Percentiles rank a stretch among this genome's conserved stretches.
Evolutionary conservation across 2,113 vertebrate species (phyloP).

Genomic region (Odocoileus virginianus): DNA sequence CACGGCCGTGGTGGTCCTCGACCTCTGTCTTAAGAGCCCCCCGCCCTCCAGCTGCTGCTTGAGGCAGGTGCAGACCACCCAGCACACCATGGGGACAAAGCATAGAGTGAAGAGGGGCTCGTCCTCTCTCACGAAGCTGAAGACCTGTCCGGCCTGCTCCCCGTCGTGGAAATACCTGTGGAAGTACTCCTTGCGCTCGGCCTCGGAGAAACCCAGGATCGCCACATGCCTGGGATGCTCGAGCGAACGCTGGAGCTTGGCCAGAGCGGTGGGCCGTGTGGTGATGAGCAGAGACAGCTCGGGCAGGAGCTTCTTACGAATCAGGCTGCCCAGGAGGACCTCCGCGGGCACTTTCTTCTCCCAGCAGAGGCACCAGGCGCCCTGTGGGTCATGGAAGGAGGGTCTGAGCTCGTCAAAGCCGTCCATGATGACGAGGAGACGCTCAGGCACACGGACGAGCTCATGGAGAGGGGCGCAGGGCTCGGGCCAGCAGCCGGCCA

Average conservation of each 20-base stretch:
- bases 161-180: conserved; percentile 30
- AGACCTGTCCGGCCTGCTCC: background rate
- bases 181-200: conserved; percentile 42
- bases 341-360: background rate
- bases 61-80: conserved; percentile 65
- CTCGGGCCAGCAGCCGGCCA: conserved; percentile 29
- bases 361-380: background rate
- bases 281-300: conserved; percentile 68
- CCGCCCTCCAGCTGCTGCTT: conserved; percentile 39
- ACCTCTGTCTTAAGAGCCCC: background rate
- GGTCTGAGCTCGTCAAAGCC: conserved; percentile 71
- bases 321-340: conserved; percentile 37
- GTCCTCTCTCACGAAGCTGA: conserved; percentile 3
- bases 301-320: conserved; percentile 46
- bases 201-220: conserved; percentile 59
- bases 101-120: conserved; percentile 65
- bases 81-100: conserved; percentile 66
- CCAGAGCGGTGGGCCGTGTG: conserved; percentile 56
- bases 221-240: conserved; percentile 51
- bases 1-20: conserved; percentile 49
- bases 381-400: conserved; percentile 22
- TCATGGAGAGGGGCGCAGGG: background rate
- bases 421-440: conserved; percentile 71
- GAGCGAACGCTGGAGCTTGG: conserved; percentile 12
- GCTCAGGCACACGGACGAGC: background rate